Percentiles rank a stretch among this genome's conserved stretches.
These are phyloP conservation scores for Loris lydekkerianus DNA, from an alignment of 2,797 vertebrate species.

Conservation along the genomic window DNA sequence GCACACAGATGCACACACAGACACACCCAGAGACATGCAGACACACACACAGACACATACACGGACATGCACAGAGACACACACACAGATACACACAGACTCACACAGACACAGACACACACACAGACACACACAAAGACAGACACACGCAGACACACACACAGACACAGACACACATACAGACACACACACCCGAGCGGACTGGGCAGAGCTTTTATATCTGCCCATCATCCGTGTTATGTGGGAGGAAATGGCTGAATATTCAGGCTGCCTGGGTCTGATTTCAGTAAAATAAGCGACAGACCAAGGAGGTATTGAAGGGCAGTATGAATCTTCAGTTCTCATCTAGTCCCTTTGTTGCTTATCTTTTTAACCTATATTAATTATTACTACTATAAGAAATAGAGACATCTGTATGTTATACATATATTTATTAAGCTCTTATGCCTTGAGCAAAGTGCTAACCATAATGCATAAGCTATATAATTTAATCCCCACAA, in stretches of 20 bases:
- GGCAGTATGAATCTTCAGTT: not conserved
- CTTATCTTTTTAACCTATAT: not conserved
- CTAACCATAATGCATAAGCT: not conserved
- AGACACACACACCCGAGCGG: not conserved
- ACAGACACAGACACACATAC: not conserved
- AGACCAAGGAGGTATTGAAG: not conserved
- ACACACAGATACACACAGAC: not conserved
- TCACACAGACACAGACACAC: not conserved
- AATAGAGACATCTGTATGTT: not conserved
- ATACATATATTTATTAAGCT: not conserved
- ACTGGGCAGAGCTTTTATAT: not conserved
- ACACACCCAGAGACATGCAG: not conserved
- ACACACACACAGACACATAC: not conserved
- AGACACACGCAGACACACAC: not conserved
- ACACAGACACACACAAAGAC: not conserved
- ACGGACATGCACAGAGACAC: not conserved
- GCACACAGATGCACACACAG: not conserved
- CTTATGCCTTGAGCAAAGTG: not conserved
- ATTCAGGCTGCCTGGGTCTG: not conserved
- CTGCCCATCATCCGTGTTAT: not conserved
- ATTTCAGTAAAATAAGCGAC: not conserved
- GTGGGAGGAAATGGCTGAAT: fast-evolving
- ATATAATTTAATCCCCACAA: not conserved
- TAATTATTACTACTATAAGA: not conserved
- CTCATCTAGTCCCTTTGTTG: not conserved